Percentiles rank a stretch among this genome's conserved stretches.
phyloP scores from a whole-genome alignment of 2,113 vertebrate species.

The Peucedramus taeniatus region DNA sequence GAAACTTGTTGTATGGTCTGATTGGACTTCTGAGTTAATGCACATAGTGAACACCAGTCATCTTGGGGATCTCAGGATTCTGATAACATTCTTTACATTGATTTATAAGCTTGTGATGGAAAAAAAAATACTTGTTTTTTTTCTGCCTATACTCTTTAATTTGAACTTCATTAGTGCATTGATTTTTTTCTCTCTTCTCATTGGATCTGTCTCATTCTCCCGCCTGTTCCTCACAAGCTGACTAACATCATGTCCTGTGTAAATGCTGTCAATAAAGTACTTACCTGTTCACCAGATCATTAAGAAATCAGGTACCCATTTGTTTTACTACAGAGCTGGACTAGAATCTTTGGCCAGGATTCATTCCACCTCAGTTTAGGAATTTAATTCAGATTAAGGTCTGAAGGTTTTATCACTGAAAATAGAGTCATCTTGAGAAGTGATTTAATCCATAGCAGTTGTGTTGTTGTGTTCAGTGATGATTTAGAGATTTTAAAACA shows the following conservation, averaged over 20 bases:
- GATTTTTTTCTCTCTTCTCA: neutral
- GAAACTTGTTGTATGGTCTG: neutral
- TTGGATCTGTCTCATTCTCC: neutral
- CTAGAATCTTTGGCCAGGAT: neutral
- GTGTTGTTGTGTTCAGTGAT: neutral
- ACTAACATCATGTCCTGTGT: neutral
- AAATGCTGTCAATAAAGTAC: neutral
- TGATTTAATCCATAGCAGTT: neutral
- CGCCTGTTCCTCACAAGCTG: neutral
- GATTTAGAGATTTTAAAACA: neutral
- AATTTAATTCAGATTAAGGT: neutral
- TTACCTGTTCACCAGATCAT: neutral
- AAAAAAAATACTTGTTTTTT: neutral
- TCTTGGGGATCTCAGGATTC: neutral
- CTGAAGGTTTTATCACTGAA: neutral
- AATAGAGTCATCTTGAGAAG: neutral
- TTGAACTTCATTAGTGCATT: neutral
- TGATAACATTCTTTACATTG: neutral
- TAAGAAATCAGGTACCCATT: neutral
- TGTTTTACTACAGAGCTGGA: neutral
- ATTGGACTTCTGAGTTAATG: neutral
- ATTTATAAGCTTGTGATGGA: neutral
- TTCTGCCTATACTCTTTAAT: neutral
- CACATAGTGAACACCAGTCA: neutral
- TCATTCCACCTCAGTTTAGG: neutral